Evolutionary conservation across 2,888 invertebrate genomes (phyloP), one percentile per base, ranked within the genome.

Genomic region (Tryphoninae sp.): DNA sequence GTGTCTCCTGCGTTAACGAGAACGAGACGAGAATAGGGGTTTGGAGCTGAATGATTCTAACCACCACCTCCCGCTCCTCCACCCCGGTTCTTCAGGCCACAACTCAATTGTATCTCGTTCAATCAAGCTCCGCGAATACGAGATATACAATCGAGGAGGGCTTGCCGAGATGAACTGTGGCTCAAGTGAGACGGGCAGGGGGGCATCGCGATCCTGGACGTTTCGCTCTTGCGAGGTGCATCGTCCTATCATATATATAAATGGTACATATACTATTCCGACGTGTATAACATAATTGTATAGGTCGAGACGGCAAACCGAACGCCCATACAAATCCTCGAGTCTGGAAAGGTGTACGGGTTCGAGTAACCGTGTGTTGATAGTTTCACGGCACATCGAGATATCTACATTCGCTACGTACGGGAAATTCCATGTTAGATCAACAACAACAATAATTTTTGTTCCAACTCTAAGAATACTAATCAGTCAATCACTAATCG

Each of bases 51-150:
- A 58, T 42, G 51, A 23, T 53, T 68, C 61, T 71, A 73, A 78
- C 49, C 73, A 74, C 45, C 65, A 33, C 6, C 33, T 33, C 3
- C 33, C 33, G 33, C 33, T 6, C 33, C 6, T 6, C 6, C 33
- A 6, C 58, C 69, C 58, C 79, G n/a, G 45, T 49, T 58, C 71
- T 71, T 59, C 74, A 51, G 75, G 76, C 84, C 83, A 77, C 84
- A 83, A 81, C 84, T 84, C 84, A 80, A 84, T 84, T 84, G 83
- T 81, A 84, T 84, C 84, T 83, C 81, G 84, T 83, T 84, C 84
- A 84, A 84, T 84, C 84, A 84, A 77, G 67, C 69, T 59, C 45
- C 65, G 58, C 81, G 65, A 65, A 59, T 53, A 51, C 45, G 58
- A 75, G 40, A 23, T 71, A 23, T 58, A 59, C 42, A 58, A 59